Conservation (phyloP, 2,113 vertebrate genomes). For the Oncorhynchus keta region DNA sequence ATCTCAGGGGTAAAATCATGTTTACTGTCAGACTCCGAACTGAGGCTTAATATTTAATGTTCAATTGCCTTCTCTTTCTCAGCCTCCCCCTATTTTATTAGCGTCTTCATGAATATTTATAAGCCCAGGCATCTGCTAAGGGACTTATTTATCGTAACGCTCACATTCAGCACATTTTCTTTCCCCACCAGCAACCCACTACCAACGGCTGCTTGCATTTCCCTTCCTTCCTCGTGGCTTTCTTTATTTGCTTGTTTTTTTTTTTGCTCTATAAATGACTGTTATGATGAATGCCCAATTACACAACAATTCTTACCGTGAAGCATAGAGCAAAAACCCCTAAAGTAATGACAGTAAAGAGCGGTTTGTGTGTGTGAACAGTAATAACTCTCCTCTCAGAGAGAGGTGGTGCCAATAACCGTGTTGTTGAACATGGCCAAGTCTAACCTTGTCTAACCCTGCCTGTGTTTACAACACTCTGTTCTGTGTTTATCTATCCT, state of each 20-base stretch:
- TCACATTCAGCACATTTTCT: conserved; percentile 29
- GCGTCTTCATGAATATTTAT: conserved; percentile 36
- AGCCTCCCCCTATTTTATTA: conserved; percentile 15
- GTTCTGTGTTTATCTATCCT: no score
- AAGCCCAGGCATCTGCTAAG: conserved; percentile 21
- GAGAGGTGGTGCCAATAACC: no score
- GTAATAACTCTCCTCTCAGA: no score
- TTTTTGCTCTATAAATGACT: no score
- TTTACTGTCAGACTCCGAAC: no score
- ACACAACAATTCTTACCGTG: background rate
- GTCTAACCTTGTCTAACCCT: no score
- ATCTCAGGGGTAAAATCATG: no score
- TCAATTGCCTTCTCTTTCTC: conserved; percentile 17
- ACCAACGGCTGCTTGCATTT: background rate
- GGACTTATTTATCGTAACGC: conserved; percentile 19
- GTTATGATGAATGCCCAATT: background rate
- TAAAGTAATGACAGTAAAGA: background rate
- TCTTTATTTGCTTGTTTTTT: background rate
- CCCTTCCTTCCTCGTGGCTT: background rate
- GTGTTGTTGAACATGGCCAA: no score
- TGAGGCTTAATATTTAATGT: no score
- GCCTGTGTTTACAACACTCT: no score
- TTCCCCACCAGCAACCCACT: background rate
- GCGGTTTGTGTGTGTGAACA: no score
- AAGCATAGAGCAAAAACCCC: background rate